These are phyloP conservation scores for Drosophila pectinifera DNA, from an alignment of 1,140 invertebrate genomes.

Conservation along the genomic window DNA sequence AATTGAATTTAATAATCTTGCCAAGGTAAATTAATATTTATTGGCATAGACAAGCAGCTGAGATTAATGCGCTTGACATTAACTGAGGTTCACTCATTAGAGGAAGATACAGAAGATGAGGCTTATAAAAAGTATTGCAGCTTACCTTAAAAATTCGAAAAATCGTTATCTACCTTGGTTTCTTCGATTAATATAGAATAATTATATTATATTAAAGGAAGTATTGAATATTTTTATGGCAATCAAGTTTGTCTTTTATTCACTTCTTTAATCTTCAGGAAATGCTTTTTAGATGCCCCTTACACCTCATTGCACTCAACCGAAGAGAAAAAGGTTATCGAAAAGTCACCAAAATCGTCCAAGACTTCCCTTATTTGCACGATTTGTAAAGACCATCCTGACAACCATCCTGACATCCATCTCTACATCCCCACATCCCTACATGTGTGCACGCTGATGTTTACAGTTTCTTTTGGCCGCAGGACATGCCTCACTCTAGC, in stretches of 20 bases:
- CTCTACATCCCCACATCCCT: neutral
- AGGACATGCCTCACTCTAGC: slow-evolving; percentile 67
- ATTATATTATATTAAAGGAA: too few relatives aligned
- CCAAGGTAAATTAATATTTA: slow-evolving; percentile 35
- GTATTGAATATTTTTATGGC: too few relatives aligned
- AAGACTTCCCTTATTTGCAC: slow-evolving; percentile 23
- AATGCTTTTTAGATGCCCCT: slow-evolving; percentile 3
- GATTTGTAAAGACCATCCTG: slow-evolving; percentile 20
- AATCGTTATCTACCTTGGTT: neutral
- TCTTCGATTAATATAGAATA: too few relatives aligned
- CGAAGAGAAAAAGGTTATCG: slow-evolving; percentile 1
- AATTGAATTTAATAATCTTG: slow-evolving; percentile 22
- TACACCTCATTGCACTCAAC: slow-evolving; percentile 14
- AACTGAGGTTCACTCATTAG: neutral
- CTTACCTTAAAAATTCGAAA: neutral
- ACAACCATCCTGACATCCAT: slow-evolving; percentile 8
- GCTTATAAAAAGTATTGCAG: too few relatives aligned
- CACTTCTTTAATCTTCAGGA: neutral
- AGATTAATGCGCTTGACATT: slow-evolving; percentile 5
- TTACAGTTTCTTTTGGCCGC: slow-evolving; percentile 62
- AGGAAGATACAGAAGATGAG: too few relatives aligned
- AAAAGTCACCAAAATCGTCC: slow-evolving; percentile 19
- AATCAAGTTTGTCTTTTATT: too few relatives aligned
- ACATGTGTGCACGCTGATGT: slow-evolving; percentile 28
- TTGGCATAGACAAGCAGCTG: neutral